Conservation (phyloP, 1,140 invertebrate genomes). For the Linepithema humile region DNA sequence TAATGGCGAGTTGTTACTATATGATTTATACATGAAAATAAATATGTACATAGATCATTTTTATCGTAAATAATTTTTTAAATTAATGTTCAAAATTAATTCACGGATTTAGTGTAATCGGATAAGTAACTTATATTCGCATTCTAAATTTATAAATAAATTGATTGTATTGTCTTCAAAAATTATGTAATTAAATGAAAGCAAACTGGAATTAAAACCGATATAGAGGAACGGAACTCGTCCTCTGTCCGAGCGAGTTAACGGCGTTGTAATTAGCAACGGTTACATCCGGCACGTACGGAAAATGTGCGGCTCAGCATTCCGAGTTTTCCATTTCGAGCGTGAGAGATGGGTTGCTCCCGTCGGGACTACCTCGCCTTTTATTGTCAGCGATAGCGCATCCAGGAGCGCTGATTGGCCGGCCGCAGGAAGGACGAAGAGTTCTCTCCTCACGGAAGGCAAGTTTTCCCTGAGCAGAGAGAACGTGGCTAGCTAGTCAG, state of each 20-base stretch:
- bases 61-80: neutral
- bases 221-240: neutral
- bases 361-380: neutral
- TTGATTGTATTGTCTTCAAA: neutral
- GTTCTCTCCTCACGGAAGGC: conserved; percentile 25
- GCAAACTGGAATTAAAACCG: neutral
- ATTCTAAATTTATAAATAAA: neutral
- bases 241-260: neutral
- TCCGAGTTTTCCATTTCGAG: neutral
- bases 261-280: neutral
- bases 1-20: neutral
- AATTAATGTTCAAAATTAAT: neutral
- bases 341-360: conserved; percentile 20
- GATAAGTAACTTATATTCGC: neutral
- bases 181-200: neutral
- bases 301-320: conserved; percentile 3
- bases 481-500: conserved; percentile 25
- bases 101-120: neutral
- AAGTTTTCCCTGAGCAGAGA: conserved; percentile 62
- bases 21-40: neutral
- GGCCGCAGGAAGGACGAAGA: conserved; percentile 6
- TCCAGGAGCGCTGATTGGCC: conserved; percentile 31
- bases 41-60: neutral
- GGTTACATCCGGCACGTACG: neutral
- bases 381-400: conserved; percentile 42